Conservation (phyloP, 2,797 vertebrate genomes). For the Echeneis naucrates region DNA sequence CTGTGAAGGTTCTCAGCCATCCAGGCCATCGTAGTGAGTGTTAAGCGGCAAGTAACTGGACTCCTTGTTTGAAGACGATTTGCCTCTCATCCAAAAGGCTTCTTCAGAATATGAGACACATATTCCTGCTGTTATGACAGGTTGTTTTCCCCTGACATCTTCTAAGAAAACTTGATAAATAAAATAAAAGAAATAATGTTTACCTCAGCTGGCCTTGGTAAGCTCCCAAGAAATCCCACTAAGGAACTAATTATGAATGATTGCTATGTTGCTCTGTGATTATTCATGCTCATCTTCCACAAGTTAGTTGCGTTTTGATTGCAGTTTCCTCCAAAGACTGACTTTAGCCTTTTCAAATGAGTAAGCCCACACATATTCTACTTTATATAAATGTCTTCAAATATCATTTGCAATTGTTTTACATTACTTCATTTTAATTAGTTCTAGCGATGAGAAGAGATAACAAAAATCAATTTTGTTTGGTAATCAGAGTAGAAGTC, state of each 20-base stretch:
- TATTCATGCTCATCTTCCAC: neutral
- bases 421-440: no score
- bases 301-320: neutral
- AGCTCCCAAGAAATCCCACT: conserved; percentile 17
- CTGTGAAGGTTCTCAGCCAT: no score
- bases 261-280: no score
- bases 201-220: conserved; percentile 49
- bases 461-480: neutral
- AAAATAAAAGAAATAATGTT: no score
- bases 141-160: neutral
- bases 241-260: neutral
- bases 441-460: neutral
- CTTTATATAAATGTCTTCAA: neutral
- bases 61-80: no score
- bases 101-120: no score
- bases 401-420: no score
- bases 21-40: no score
- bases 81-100: no score
- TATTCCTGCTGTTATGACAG: neutral
- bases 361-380: neutral
- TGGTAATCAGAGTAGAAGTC: neutral
- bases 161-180: conserved; percentile 46
- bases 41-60: no score
- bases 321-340: neutral
- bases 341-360: neutral